Percentiles rank a stretch among this genome's conserved stretches.
phyloP scores from a whole-genome alignment of 2,113 vertebrate species.

The Rattus rattus region DNA sequence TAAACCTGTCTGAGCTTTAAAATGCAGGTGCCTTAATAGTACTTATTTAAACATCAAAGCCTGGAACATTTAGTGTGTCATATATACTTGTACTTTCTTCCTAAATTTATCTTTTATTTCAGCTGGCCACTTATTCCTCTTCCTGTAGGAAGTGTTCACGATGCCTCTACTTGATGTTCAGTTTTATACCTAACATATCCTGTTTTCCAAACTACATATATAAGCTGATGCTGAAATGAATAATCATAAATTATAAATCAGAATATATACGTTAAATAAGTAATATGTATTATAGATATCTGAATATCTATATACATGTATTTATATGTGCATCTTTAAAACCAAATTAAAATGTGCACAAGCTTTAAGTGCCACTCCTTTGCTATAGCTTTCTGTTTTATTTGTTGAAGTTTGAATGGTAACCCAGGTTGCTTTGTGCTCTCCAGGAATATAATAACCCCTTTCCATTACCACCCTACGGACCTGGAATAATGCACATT shows the following conservation, averaged over 20 bases:
- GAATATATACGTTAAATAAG: constrained; percentile 13
- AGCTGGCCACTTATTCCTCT: not conserved
- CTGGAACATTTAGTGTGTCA: constrained; percentile 24
- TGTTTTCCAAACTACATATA: constrained; percentile 34
- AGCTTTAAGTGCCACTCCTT: not conserved
- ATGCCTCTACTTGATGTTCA: not conserved
- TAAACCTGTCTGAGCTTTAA: constrained; percentile 69
- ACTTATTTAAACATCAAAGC: constrained; percentile 35
- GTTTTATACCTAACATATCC: not conserved
- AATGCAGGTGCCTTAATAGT: constrained; percentile 10
- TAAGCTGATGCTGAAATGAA: not conserved
- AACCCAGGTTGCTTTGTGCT: constrained; percentile 41
- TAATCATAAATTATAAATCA: not conserved
- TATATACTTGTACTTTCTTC: constrained; percentile 46
- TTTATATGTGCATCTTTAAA: not conserved
- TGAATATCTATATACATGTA: no score
- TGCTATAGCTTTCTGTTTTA: constrained; percentile 46
- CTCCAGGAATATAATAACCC: constrained; percentile 28
- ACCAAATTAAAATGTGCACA: constrained; percentile 41
- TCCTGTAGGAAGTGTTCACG: not conserved
- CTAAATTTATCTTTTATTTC: constrained; percentile 37
- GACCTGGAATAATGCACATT: constrained; percentile 28
- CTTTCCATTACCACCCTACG: not conserved
- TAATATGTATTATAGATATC: no score
- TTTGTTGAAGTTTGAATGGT: constrained; percentile 41